phyloP scores from a whole-genome alignment of 2,797 vertebrate species.

The Peromyscus nudipes region DNA sequence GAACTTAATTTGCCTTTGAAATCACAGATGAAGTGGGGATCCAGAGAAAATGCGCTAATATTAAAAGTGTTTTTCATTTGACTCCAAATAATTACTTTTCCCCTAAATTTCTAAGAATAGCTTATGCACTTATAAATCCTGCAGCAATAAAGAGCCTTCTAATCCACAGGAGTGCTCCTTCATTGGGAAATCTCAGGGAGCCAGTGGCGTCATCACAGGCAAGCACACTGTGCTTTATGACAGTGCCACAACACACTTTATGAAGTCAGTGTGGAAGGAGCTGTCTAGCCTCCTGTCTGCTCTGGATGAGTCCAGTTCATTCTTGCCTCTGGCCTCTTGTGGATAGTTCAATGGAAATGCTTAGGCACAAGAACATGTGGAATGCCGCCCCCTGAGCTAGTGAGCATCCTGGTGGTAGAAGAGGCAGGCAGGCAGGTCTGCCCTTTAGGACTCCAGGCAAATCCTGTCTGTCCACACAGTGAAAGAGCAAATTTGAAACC shows the following conservation, averaged over 20 bases:
- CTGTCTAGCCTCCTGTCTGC: not conserved
- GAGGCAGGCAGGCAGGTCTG: not conserved
- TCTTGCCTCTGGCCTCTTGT: not conserved
- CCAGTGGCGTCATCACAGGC: not conserved
- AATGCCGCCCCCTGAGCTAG: not conserved
- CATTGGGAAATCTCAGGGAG: not conserved
- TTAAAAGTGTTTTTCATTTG: slow-evolving; percentile 27
- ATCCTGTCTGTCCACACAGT: slow-evolving; percentile 27
- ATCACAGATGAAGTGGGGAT: slow-evolving; percentile 26
- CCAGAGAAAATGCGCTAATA: slow-evolving; percentile 27
- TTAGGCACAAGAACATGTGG: not conserved
- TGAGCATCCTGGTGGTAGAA: rapidly evolving
- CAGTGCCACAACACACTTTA: not conserved
- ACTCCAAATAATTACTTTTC: slow-evolving; percentile 53
- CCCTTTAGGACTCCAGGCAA: slow-evolving; percentile 46
- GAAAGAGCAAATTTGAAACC: slow-evolving; percentile 59
- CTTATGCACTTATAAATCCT: slow-evolving; percentile 42
- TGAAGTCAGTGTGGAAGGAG: not conserved
- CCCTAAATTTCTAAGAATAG: slow-evolving; percentile 1
- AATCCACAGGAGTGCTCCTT: not conserved
- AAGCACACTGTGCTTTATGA: not conserved
- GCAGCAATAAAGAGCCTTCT: slow-evolving; percentile 54
- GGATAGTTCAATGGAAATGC: not conserved
- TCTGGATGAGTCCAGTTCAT: not conserved
- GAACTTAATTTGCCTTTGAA: slow-evolving; percentile 64